Conservation (phyloP, 2,113 vertebrate genomes). For the Microcebus murinus region DNA sequence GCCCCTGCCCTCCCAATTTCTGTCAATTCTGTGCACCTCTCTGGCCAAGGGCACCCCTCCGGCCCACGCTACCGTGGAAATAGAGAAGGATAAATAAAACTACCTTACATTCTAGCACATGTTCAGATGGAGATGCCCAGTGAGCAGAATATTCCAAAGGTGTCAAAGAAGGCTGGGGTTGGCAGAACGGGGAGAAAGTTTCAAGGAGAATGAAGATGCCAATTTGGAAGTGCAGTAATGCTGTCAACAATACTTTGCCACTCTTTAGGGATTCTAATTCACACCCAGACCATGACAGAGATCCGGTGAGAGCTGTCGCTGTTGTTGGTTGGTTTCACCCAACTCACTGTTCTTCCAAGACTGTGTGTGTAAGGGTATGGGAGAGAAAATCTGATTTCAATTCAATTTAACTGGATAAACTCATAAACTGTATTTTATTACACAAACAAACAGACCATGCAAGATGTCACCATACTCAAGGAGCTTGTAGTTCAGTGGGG, state of each 20-base stretch:
- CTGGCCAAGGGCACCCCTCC: too few relatives aligned
- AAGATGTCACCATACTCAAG: background rate
- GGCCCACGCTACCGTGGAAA: background rate
- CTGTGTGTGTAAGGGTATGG: background rate
- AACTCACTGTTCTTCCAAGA: background rate
- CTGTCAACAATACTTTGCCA: background rate
- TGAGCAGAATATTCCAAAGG: background rate
- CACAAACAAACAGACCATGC: background rate
- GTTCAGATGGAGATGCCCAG: background rate
- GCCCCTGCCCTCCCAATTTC: background rate
- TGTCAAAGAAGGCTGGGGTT: too few relatives aligned
- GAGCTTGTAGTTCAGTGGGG: background rate
- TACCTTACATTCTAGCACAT: background rate
- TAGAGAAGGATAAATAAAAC: background rate
- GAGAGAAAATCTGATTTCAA: background rate
- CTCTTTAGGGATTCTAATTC: background rate
- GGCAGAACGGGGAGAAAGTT: background rate
- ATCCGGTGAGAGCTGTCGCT: background rate
- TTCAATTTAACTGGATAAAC: background rate
- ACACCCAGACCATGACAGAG: background rate
- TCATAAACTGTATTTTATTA: background rate
- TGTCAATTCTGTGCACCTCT: background rate
- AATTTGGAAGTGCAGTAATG: background rate
- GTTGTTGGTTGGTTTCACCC: background rate
- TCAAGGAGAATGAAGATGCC: background rate